phyloP scores from a whole-genome alignment of 2,888 invertebrate species.

The Mayetiola destructor region DNA sequence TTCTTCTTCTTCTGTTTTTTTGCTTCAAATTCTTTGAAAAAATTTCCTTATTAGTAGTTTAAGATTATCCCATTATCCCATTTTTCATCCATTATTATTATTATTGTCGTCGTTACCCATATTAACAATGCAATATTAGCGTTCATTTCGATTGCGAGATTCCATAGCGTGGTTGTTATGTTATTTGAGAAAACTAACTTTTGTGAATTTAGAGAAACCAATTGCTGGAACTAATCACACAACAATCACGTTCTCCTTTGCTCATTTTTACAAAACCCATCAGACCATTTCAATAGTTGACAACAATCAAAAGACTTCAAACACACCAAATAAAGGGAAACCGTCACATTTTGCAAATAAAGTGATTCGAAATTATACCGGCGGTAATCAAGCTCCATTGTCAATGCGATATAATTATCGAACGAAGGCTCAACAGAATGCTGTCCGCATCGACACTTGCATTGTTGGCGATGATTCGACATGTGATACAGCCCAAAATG shows the following conservation, averaged over 20 bases:
- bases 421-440: slow-evolving; percentile 31
- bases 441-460: slow-evolving; percentile 71
- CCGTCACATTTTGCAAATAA: slow-evolving; percentile 22
- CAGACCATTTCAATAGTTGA: no score
- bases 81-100: no score
- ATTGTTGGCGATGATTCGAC: slow-evolving; percentile 87
- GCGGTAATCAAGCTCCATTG: neutral
- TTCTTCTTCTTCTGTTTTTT: neutral
- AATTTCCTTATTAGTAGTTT: neutral
- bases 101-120: no score
- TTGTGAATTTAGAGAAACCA: no score
- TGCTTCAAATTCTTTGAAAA: neutral
- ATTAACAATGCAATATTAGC: no score
- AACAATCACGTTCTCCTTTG: slow-evolving; percentile 18
- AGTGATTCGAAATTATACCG: neutral
- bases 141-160: no score
- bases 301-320: slow-evolving; percentile 21
- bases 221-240: no score
- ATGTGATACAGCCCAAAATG: slow-evolving; percentile 75
- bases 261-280: slow-evolving; percentile 30
- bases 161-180: no score
- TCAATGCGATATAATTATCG: slow-evolving; percentile 43
- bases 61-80: neutral
- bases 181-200: no score
- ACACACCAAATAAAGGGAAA: slow-evolving; percentile 27